Evolutionary conservation across 2,113 vertebrate genomes (phyloP), one percentile per base, ranked within the genome.

Genomic region (Phainopepla nitens): DNA sequence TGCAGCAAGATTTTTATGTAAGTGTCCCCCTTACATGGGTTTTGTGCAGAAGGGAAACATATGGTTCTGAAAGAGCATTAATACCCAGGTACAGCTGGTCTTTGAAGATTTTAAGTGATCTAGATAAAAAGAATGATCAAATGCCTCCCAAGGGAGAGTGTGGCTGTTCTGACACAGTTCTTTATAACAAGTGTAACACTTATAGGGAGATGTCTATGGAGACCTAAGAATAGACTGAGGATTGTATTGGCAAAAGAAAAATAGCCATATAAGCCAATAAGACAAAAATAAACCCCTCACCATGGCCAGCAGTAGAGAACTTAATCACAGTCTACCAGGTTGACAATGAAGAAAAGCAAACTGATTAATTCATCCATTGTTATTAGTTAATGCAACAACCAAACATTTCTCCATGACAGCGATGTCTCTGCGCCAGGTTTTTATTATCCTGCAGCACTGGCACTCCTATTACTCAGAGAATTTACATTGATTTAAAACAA

Each of bases 321-420:
- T 96, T 97, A 92, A 93, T 93, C 77, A 94, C 54, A 94, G 93
- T 77, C 80, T 93, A 92, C 83, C 61, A 82, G 50, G 28, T 36
- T 90, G 90, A 60, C 90, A 93, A 68, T 6, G 11, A 96, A 88
- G 60, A 77, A 68, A 93, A 85, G 39, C 45, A 79, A 93, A 62
- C 83, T 66, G 66, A 89, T 96, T 96, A 94, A 97, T 96, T 95
- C 11, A 54, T 72, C 53, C 83, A 68, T 96, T 94, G 68, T 93
- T 95, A 93, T 94, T 96, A 89, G 95, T 95, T 96, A 97, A 97
- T 87, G 87, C 72, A 95, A 96, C 76, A 95, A 94, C 82, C 90
- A 81, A 93, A 51, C 93, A 84, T 96, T 97, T 95, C 89, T 90
- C 89, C 69, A 11, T 94, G 86, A 93, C 92, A 94, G 81, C 89